Evolutionary conservation across 2,113 vertebrate genomes (phyloP), one percentile per base, ranked within the genome.

Genomic region (Cyanistes caeruleus): DNA sequence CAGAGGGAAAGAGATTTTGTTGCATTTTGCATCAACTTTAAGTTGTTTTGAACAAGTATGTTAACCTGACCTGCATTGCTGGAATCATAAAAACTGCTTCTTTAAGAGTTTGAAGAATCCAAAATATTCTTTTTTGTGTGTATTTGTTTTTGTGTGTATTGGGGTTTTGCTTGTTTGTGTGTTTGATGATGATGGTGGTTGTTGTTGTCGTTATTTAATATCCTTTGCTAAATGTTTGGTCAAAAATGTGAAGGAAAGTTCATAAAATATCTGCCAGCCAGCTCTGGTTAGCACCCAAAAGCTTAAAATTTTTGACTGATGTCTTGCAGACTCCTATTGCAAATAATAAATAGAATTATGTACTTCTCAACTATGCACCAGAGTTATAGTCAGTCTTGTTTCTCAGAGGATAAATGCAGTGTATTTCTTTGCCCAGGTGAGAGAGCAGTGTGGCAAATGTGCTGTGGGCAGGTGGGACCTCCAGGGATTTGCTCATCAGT

Each of bases 371-470:
- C 46, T 64, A 37, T 31, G 22, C 30, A 44, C 21, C 2, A 8
- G 11, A 65, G 35, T 74, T 8, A 1, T 3, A 65, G 14, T 31
- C 46, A 44, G 13, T 55, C 19, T 5, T 68, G 19, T 64, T 96
- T 79, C 33, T 95, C 17, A 12, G 52, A 43, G 44, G 22, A 31
- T 43, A 76, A 78, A 28, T 51, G 19, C 11, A 20, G n/a, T 25
- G 1, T 41, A 17, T 48, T 56, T 65, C 46, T 68, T 46, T 25
- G 7, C 15, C 30, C 3, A 16, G 23, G 33, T 2, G 1, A 72
- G 37, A 41, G 37, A 52, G 17, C 6, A 22, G 6, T 10, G 16
- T 31, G 17, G n/a, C 33, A 52, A 46, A 0, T 0, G 11, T 73
- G 49, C 33, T 78, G 28, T 44, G 30, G 19, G 12, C 24, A 49